Base-by-base conservation (phyloP, 2,888 invertebrate species). In the Amblyjoppa fuscipennis region DNA sequence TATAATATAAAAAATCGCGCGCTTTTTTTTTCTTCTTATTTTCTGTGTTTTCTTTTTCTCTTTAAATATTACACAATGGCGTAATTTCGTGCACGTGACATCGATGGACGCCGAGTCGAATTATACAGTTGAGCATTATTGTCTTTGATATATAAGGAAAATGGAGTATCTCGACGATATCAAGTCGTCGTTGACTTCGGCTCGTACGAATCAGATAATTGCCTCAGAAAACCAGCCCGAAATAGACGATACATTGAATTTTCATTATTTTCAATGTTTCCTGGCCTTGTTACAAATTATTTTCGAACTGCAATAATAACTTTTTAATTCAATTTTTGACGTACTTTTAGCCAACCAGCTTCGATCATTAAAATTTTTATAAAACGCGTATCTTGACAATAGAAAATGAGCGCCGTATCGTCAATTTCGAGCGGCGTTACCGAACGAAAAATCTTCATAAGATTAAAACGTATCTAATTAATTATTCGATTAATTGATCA, bases 121-220 rank as follows among this genome's bases (percentile, higher is more conserved):
- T 85, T 75, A 66, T 71, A 82, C 66, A 77, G 75, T 85, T 82
- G 82, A 85, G 85, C 85, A 85, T 85, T 85, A 85, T 85, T 85
- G 85, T 85, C 85, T 83, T 83, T 85, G 79, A 68, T 85, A 76
- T 49, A n/a, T 64, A 76, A 76, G 76, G 61, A 83, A 80, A 85
- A 75, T 75, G 31, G 73, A 59, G 59, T 71, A 75, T 64, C 76
- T 73, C 73, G 51, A 59, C 34, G 16, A 56, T 51, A 16, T 77
- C 16, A 69, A 51, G 31, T 70, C 74, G 53, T 66, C 74, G 45
- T 83, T 75, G 56, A 41, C 66, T 53, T 66, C 64, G 56, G 56
- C 64, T 71, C 75, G 75, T 66, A 80, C 80, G 53, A 79, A 75
- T 45, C 9, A 70, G 61, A 25, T 49, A 53, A 64, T 83, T 66